Evolutionary conservation across 2,888 invertebrate species (phyloP), one percentile per base, ranked within the genome.

Genomic region (Pycnomerus fuliginosus): DNA sequence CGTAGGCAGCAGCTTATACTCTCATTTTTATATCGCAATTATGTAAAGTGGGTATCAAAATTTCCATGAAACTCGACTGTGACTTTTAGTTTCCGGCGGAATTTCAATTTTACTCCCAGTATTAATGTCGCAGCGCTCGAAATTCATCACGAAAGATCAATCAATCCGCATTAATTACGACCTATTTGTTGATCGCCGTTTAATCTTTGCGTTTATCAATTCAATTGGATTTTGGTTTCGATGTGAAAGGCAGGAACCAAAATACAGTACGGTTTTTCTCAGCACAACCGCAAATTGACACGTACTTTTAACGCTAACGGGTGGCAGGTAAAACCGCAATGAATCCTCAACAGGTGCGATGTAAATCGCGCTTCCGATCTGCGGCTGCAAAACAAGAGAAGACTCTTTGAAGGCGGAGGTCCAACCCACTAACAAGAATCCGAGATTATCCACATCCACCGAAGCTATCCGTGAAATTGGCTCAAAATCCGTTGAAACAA

Each of bases 1-100:
- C 31, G 25, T 23, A 41, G 41, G 41, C 10, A 25, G 29, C 13
- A 29, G 41, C 35, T 41, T 41, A 29, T 28, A 34, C 16, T 22
- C 32, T n/a, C 38, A 44, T 37, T 44, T 44, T 46, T 46, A 46
- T 32, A 46, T 32, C 32, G 34, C 46, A 42, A 46, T 46, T 46
- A 46, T 46, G 46, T 38, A 46, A 46, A 46, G 37, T 37, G 41
- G 37, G 24, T 37, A 42, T 46, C 38, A 27, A 38, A 45, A 42
- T 32, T 46, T 46, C 42, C 41, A 46, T 46, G 39, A 44, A 32
- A 34, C 44, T 28, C 39, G 38, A 37, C 34, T 32, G 39, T 10
- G 5, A 10, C 11, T 4, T 16, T 34, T 34, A 31, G 45, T 40
- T 34, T 31, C 30, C 30, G 20, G 20, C 32, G 17, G 33, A 44